Evolutionary conservation across 37 sponge, comb jelly and placozoan genomes (phyloP), one percentile per base, ranked within the genome.

Genomic region (Beroe forskalii): DNA sequence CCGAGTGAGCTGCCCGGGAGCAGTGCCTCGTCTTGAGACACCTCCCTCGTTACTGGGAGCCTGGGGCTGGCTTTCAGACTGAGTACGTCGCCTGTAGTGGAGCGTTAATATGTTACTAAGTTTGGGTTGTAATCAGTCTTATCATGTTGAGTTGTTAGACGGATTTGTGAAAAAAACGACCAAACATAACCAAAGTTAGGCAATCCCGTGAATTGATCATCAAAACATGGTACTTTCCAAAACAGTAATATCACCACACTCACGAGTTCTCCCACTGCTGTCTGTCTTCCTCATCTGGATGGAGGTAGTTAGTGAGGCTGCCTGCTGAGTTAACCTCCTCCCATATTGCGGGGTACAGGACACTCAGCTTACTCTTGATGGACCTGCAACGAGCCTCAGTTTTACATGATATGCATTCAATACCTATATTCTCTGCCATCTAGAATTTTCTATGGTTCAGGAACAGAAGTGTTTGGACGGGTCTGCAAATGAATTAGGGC

Each of bases 231-330:
- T 39, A 35, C 20, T 28, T 23, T 39, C 20, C 75, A 72, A 4
- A 37, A 37, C 40, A 37, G n/a, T n/a, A n/a, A n/a, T 30, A 30
- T 33, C 31, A 72, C 75, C 6, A 37, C 6, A 72, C 75, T 72
- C 75, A 38, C 40, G 40, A 36, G 6, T 4, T 64, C 28, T 6
- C 67, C 4, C 6, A 6, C 1, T 72, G 39, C 75, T 6, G 20
- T 39, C 14, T 30, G 22, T 72, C 75, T 39, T 72, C 75, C 40
- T 38, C 75, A 30, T 72, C 75, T 3, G 75, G 75, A 37, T 72
- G 75, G 39, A 30, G 28, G 75, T 72, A 72, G 75, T 33, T 39
- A 30, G 75, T 72, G 4, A 30, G 38, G 3, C 12, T 30, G 6
- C 35, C 75, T 38, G 39, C 35, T n/a, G n/a, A n/a, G 75, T 33